These are phyloP conservation scores for Arenaria interpres DNA, from an alignment of 2,113 vertebrate genomes.

Conservation along the genomic window DNA sequence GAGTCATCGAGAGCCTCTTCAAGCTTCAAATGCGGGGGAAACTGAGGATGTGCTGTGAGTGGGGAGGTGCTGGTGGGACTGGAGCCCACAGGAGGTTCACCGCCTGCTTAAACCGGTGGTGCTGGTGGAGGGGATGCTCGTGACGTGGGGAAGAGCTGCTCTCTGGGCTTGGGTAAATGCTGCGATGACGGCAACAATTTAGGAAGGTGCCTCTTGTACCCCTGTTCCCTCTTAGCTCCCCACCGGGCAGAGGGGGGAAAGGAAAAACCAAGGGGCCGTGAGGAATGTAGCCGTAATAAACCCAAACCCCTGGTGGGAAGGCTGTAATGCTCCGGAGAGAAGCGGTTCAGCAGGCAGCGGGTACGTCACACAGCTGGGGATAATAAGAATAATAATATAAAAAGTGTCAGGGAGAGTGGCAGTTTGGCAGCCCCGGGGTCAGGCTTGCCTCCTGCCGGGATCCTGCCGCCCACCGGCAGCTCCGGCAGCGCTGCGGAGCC, in stretches of 20 bases:
- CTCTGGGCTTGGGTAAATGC: fast-evolving
- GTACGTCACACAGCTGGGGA: neutral
- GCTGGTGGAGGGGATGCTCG: fast-evolving
- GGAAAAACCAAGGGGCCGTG: too few species aligned
- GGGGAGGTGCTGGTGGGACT: neutral
- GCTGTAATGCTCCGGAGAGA: neutral
- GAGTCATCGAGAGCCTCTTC: neutral
- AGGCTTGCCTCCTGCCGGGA: neutral
- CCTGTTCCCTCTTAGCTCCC: neutral
- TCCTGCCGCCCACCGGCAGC: neutral
- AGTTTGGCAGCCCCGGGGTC: neutral
- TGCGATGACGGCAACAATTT: neutral
- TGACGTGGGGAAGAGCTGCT: neutral
- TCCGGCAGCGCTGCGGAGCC: neutral
- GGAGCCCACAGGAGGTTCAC: neutral
- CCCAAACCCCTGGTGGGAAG: neutral
- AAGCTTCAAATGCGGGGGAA: neutral
- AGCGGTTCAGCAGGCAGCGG: neutral
- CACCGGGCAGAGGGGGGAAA: neutral
- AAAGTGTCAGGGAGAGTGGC: neutral
- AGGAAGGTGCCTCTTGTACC: neutral
- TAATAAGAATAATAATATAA: neutral
- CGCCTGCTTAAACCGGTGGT: fast-evolving
- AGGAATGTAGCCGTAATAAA: neutral
- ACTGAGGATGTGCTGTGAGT: neutral